phyloP scores from a whole-genome alignment of 2,888 invertebrate species.

The Agonopterix alstromeriana region DNA sequence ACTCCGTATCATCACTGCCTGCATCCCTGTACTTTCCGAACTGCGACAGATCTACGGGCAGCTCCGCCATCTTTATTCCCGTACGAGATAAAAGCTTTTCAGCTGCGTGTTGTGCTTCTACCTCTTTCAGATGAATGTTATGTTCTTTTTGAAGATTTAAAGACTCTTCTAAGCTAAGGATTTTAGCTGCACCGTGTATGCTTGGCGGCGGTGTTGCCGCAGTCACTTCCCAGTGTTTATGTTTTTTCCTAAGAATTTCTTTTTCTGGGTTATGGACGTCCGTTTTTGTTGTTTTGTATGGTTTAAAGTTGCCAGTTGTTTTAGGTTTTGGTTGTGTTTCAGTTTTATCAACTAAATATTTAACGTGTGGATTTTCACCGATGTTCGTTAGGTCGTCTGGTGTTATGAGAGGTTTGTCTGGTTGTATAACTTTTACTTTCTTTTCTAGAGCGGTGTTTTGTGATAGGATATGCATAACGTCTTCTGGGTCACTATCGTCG shows the following conservation, averaged over 20 bases:
- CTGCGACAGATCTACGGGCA: slow-evolving; percentile 39
- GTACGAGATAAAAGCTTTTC: slow-evolving; percentile 63
- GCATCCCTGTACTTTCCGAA: slow-evolving; percentile 55
- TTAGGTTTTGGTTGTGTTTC: slow-evolving; percentile 48
- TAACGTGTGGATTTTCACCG: slow-evolving; percentile 63
- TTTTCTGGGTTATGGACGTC: slow-evolving; percentile 74
- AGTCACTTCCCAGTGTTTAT: slow-evolving; percentile 78
- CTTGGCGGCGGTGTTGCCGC: slow-evolving; percentile 79
- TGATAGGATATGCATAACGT: slow-evolving; percentile 77
- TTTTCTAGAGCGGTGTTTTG: slow-evolving; percentile 71
- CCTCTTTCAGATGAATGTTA: slow-evolving; percentile 53
- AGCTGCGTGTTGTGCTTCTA: slow-evolving; percentile 76
- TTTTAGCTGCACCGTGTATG: slow-evolving; percentile 70
- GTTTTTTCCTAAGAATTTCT: slow-evolving; percentile 65
- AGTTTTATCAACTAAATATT: slow-evolving; percentile 72
- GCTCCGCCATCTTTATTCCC: slow-evolving; percentile 49
- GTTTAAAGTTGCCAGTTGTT: slow-evolving; percentile 65
- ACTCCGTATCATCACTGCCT: slow-evolving; percentile 48
- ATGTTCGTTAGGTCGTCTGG: slow-evolving; percentile 68
- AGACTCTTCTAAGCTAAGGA: slow-evolving; percentile 74
- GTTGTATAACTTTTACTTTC: slow-evolving; percentile 54
- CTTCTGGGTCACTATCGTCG: slow-evolving; percentile 77
- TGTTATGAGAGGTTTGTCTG: slow-evolving; percentile 67
- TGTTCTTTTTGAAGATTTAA: slow-evolving; percentile 73
- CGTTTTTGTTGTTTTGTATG: slow-evolving; percentile 74